phyloP scores from a whole-genome alignment of 1,140 invertebrate genomes.

The Solen grandis region DNA sequence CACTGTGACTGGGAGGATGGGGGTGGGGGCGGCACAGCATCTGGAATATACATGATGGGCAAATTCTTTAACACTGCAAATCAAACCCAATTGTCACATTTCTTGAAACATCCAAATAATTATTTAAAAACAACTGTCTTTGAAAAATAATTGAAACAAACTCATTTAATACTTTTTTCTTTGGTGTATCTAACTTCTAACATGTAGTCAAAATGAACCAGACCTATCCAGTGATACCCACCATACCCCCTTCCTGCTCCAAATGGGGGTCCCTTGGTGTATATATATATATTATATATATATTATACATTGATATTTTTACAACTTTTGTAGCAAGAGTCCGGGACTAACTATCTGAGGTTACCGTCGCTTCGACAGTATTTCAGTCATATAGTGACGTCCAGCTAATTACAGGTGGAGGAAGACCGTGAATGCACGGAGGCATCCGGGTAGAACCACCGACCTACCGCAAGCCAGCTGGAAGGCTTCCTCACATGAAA shows the following conservation, averaged over 20 bases:
- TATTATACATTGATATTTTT: background rate
- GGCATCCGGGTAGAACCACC: too few relatives aligned
- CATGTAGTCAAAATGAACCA: background rate
- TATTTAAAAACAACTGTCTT: background rate
- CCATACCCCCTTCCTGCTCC: too few relatives aligned
- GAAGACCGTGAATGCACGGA: too few relatives aligned
- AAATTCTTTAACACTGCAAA: background rate
- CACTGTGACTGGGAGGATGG: slow-evolving; percentile 75
- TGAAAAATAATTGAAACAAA: background rate
- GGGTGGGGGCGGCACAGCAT: slow-evolving; percentile 71
- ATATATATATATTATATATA: too few relatives aligned
- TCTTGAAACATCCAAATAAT: slow-evolving; percentile 27
- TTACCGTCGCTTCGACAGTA: too few relatives aligned
- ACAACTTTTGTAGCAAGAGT: background rate
- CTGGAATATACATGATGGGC: too few relatives aligned
- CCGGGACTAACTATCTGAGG: background rate
- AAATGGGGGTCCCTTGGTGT: too few relatives aligned
- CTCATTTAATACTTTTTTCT: background rate
- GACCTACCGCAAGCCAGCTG: too few relatives aligned
- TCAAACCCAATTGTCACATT: background rate
- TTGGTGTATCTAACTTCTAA: background rate
- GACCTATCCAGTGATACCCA: too few relatives aligned
- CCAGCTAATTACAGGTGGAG: too few relatives aligned
- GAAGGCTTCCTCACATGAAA: too few relatives aligned
- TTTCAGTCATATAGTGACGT: too few relatives aligned